Evolutionary conservation across 1,140 invertebrate species (phyloP).

Genomic region (Drosophila trapezifrons): DNA sequence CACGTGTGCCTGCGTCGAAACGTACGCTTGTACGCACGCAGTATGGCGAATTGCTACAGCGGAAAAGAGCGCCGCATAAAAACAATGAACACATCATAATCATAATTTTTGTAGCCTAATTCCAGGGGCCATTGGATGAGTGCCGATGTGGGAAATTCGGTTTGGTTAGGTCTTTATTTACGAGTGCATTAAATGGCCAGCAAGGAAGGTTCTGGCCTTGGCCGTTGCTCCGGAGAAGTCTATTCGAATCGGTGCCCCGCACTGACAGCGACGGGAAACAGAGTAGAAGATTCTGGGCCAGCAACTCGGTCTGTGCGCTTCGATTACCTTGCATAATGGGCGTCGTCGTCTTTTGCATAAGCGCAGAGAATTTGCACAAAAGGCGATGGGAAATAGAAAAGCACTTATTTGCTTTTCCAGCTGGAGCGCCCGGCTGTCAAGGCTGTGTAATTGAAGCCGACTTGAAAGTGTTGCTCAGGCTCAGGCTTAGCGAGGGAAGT

Average conservation of each 20-base stretch:
- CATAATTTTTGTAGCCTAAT: constrained; percentile 79
- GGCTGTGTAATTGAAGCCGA: constrained; percentile 73
- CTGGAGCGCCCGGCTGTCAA: constrained; percentile 15
- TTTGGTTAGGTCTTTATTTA: constrained; percentile 10
- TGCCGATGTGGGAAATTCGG: constrained; percentile 36
- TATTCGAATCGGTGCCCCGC: constrained; percentile 38
- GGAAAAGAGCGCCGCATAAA: constrained; percentile 58
- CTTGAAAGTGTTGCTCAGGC: constrained; percentile 56
- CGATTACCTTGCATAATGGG: constrained; percentile 76
- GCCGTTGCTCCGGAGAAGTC: constrained; percentile 10
- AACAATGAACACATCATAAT: constrained; percentile 82
- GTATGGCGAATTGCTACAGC: constrained; percentile 58
- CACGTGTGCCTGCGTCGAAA: constrained; percentile 18
- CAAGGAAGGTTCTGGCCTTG: constrained; percentile 17
- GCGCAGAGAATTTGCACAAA: constrained; percentile 60
- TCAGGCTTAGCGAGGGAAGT: constrained; percentile 15
- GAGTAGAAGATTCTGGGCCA: constrained; percentile 37
- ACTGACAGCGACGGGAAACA: constrained; percentile 40
- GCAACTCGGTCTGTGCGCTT: constrained; percentile 59
- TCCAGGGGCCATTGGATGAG: constrained; percentile 42
- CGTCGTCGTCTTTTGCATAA: constrained; percentile 67
- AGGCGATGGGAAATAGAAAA: constrained; percentile 69
- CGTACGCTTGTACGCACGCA: background rate
- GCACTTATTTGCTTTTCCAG: constrained; percentile 52
- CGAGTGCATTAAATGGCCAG: constrained; percentile 30